A percentile compares a stretch with the other conserved stretches of the same genome.
Conservation (phyloP, 2,888 invertebrate species). For the Acrobasis suavella region DNA sequence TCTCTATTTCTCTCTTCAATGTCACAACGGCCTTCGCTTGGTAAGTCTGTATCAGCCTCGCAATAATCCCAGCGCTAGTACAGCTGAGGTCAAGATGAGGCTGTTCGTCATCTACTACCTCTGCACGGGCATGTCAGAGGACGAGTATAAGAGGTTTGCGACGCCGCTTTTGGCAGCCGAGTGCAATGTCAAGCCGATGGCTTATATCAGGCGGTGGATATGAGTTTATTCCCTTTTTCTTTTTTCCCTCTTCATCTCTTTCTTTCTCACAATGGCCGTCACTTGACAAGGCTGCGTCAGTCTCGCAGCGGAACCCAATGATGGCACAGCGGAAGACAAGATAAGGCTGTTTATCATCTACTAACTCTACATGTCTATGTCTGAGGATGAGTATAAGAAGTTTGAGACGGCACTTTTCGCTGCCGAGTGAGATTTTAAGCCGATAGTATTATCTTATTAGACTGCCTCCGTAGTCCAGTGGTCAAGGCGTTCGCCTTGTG, state of each 20-base stretch:
- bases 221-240: no score
- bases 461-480: no score
- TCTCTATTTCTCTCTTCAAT: no score
- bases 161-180: slow-evolving; percentile 89
- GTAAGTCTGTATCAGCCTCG: no score
- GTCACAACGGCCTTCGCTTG: no score
- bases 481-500: no score
- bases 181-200: slow-evolving; percentile 92
- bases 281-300: no score
- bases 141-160: slow-evolving; percentile 92
- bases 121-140: slow-evolving; percentile 90
- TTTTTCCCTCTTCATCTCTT: no score
- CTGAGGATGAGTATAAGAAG: slow-evolving; percentile 92
- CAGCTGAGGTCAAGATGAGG: slow-evolving; percentile 95
- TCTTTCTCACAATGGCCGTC: no score
- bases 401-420: slow-evolving; percentile 89
- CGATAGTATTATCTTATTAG: no score
- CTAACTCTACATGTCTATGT: slow-evolving; percentile 91
- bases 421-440: slow-evolving; percentile 92
- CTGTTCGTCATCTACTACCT: slow-evolving; percentile 96
- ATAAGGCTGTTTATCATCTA: slow-evolving; percentile 95
- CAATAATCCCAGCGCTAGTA: slow-evolving; percentile 93
- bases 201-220: slow-evolving; percentile 97
- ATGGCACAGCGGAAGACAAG: slow-evolving; percentile 95
- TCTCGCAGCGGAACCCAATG: slow-evolving; percentile 91